Evolutionary conservation across 2,888 invertebrate species (phyloP).

Genomic region (Himalopsyche kuldschensis): DNA sequence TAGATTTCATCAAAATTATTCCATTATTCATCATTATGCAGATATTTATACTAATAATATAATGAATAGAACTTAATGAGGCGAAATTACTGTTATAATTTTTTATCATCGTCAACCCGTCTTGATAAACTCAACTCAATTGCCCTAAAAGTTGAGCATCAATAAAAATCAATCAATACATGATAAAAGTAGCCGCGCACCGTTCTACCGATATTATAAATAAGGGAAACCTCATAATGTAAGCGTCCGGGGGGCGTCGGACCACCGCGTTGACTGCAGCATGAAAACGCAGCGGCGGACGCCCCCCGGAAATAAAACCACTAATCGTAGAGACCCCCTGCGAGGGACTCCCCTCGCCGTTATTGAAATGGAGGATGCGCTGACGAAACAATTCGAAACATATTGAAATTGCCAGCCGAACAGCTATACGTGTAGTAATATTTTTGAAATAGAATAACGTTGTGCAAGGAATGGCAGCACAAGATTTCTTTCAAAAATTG

Average conservation of each 20-base stretch:
- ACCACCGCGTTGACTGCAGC: background rate
- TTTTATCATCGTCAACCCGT: background rate
- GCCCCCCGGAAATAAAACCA: background rate
- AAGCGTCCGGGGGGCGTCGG: background rate
- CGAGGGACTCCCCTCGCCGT: slow-evolving; percentile 1
- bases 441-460: slow-evolving; percentile 23
- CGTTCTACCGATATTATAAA: background rate
- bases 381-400: slow-evolving; percentile 21
- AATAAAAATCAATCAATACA: background rate
- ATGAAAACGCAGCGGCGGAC: background rate
- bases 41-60: slow-evolving; percentile 37
- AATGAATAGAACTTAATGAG: slow-evolving; percentile 36
- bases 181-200: background rate
- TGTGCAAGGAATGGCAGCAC: slow-evolving; percentile 35
- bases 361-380: background rate
- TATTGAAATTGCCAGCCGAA: slow-evolving; percentile 32
- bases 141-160: slow-evolving; percentile 12
- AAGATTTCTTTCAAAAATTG: slow-evolving; percentile 19
- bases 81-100: slow-evolving; percentile 9
- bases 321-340: background rate
- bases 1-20: slow-evolving; percentile 36
- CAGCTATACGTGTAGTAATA: slow-evolving; percentile 15
- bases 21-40: slow-evolving; percentile 31
- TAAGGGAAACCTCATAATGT: background rate
- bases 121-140: slow-evolving; percentile 5